Evolutionary conservation across 2,888 invertebrate genomes (phyloP), one percentile per base, ranked within the genome.

Genomic region (Campoletis raptor): DNA sequence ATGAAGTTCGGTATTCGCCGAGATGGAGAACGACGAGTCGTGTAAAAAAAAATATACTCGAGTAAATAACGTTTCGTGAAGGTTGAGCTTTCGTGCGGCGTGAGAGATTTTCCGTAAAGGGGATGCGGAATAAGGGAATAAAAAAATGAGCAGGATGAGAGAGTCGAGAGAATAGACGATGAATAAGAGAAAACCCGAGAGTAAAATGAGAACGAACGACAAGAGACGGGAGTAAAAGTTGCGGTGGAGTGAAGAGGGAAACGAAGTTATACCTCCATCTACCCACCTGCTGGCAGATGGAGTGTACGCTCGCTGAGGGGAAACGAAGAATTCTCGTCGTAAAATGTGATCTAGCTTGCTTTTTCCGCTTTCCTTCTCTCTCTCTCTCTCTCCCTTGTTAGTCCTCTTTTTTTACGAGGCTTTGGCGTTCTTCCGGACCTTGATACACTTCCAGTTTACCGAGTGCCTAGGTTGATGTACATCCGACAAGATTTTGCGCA

Each of bases 261-360:
- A 76, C 37, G 42, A 64, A 83, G 83, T 81, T 70, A 66, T 54
- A 80, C 64, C 70, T 42, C 67, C 70, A 66, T 86, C 69, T 69
- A 48, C 78, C 52, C 76, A 74, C 69, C 78, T 80, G 48, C 67
- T 48, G 48, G 74, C 24, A 80, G 66, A 64, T 69, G 48, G 54
- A 61, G 70, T 42, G 69, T 77, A 64, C 52, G 40, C 72, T 64
- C 72, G 21, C 73, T 37, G 48, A 73, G 36, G 73, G 40, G 70
- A 77, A 67, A 42, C 82, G 61, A 76, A 70, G 70, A 86, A 83
- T 81, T 40, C 77, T 77, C 83, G n/a, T 83, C 76, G 72, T 86
- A 67, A 77, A 86, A 83, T 81, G 67, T 48, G 72, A 80, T 86
- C 77, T 40, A 45, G 79, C 74, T 66, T 61, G 69, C 67, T 85